Evolutionary conservation across 1,140 invertebrate genomes (phyloP).

Genomic region (Cylas formicarius): DNA sequence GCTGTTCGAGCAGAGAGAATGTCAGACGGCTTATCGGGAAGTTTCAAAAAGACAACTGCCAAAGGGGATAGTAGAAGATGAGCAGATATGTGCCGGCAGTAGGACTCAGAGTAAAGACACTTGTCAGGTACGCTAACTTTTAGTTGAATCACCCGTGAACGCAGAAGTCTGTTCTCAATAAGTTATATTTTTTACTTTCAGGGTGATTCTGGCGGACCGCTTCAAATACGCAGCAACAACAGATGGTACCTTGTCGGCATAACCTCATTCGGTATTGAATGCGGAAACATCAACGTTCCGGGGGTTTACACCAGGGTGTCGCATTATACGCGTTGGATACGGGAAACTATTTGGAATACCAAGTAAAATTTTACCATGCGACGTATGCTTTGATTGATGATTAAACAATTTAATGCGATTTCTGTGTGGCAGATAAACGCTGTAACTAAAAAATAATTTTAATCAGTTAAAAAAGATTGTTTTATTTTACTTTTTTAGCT

Average conservation of each 20-base stretch:
- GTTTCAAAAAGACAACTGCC: conserved; percentile 18
- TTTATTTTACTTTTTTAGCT: too few species aligned
- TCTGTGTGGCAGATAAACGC: too few species aligned
- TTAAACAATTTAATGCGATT: too few species aligned
- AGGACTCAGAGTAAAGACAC: conserved; percentile 38
- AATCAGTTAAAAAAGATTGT: too few species aligned
- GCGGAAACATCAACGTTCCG: conserved; percentile 46
- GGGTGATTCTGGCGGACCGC: conserved; percentile 64
- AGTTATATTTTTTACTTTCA: conserved; percentile 31
- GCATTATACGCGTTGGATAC: conserved; percentile 55
- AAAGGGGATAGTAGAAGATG: conserved; percentile 39
- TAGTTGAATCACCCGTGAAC: neutral
- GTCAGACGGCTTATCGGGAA: conserved; percentile 36
- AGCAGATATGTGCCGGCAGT: conserved; percentile 60
- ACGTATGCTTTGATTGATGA: too few species aligned
- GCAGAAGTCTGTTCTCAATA: conserved; percentile 2
- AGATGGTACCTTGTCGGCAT: conserved; percentile 50
- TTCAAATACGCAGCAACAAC: conserved; percentile 45
- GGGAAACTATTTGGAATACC: conserved; percentile 47
- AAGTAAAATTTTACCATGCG: too few species aligned
- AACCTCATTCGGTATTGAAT: conserved; percentile 53
- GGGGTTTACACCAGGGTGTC: conserved; percentile 56
- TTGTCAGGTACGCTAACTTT: conserved; percentile 36
- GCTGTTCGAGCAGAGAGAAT: conserved; percentile 32
- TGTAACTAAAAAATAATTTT: too few species aligned